phyloP scores from a whole-genome alignment of 1,140 invertebrate genomes.

The Aradophagus sp. region DNA sequence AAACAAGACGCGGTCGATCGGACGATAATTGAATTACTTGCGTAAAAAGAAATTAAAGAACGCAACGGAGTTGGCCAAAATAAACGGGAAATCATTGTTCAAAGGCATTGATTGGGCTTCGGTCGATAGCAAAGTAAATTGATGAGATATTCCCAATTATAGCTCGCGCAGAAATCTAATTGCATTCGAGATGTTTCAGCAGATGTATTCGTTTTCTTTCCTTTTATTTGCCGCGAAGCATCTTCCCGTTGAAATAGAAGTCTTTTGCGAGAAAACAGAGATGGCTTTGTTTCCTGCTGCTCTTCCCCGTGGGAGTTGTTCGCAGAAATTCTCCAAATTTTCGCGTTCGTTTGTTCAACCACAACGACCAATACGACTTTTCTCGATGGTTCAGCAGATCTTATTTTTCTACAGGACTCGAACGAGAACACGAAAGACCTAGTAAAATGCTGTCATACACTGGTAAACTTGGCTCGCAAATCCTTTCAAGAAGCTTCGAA shows the following conservation, averaged over 20 bases:
- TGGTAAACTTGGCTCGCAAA: constrained; percentile 19
- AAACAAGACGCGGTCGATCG: too few relatives aligned
- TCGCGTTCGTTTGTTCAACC: constrained; percentile 45
- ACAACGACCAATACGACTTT: constrained; percentile 41
- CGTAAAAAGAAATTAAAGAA: background rate
- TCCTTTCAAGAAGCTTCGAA: constrained; percentile 6
- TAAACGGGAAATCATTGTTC: constrained; percentile 20
- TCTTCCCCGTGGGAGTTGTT: too few relatives aligned
- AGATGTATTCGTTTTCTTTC: constrained; percentile 37
- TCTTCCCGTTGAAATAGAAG: constrained; percentile 24
- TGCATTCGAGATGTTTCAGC: constrained; percentile 40
- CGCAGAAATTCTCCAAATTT: constrained; percentile 39
- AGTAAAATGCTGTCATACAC: constrained; percentile 28
- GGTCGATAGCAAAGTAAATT: constrained; percentile 17
- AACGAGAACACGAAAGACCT: constrained; percentile 12
- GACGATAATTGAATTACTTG: constrained; percentile 1
- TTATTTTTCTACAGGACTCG: constrained; percentile 28
- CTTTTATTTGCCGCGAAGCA: constrained; percentile 37
- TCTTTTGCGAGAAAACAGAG: constrained; percentile 35
- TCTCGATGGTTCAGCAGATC: constrained; percentile 34
- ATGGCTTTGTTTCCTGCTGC: constrained; percentile 48
- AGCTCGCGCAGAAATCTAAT: constrained; percentile 38
- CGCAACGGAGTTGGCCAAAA: constrained; percentile 4
- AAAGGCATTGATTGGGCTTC: constrained; percentile 25
- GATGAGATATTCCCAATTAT: constrained; percentile 50